phyloP scores from a whole-genome alignment of 2,113 vertebrate genomes.

The Microtus pennsylvanicus region DNA sequence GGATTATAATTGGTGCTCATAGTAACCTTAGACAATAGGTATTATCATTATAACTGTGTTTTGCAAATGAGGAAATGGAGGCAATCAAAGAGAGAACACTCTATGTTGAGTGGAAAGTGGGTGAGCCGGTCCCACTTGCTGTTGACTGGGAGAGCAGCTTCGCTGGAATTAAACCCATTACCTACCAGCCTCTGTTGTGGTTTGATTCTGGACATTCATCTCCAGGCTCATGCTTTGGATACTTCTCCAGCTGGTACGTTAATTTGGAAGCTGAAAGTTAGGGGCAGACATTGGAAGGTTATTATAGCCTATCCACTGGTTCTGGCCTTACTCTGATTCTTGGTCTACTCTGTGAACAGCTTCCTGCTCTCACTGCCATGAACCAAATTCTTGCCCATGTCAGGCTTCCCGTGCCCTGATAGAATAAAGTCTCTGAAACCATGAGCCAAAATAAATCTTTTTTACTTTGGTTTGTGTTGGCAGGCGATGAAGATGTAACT shows the following conservation, averaged over 20 bases:
- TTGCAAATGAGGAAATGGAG: background rate
- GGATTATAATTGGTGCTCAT: background rate
- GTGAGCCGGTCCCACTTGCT: rapidly evolving
- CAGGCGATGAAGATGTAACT: background rate
- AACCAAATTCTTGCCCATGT: background rate
- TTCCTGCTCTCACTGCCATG: background rate
- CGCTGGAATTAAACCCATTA: too few relatives aligned
- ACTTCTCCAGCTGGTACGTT: background rate
- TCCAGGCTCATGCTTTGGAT: background rate
- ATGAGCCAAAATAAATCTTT: background rate
- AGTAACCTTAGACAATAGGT: background rate
- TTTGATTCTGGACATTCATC: too few relatives aligned
- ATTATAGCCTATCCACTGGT: background rate
- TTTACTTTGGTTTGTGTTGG: background rate
- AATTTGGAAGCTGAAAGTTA: background rate
- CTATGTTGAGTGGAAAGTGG: background rate
- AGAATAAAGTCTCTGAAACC: background rate
- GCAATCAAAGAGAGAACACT: background rate
- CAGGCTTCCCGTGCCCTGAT: background rate
- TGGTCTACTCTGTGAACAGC: background rate
- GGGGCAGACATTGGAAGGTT: background rate
- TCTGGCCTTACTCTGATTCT: background rate
- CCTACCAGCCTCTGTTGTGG: background rate
- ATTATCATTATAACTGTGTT: background rate
- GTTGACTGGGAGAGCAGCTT: background rate